These are phyloP conservation scores for Arctocebus calabarensis DNA, from an alignment of 2,797 vertebrate genomes.

Conservation along the genomic window DNA sequence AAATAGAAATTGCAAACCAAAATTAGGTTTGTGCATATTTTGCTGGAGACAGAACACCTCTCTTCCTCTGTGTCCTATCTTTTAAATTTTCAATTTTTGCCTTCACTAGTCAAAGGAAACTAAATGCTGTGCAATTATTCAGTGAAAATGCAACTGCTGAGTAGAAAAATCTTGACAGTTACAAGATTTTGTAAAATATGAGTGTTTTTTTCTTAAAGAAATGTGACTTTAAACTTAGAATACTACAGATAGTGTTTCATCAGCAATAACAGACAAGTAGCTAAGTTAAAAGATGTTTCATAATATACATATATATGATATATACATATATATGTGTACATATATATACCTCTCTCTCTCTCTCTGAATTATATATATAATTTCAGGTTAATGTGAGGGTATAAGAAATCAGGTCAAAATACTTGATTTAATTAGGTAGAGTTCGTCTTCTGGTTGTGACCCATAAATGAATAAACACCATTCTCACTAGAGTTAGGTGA, in stretches of 20 bases:
- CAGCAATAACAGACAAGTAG: not conserved
- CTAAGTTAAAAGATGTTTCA: not conserved
- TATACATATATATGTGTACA: not conserved
- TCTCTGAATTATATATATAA: no score
- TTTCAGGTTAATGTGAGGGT: no score
- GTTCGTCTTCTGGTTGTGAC: no score
- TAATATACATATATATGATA: not conserved
- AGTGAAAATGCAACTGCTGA: constrained; percentile 53
- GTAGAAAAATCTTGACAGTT: constrained; percentile 25
- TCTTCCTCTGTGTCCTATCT: constrained; percentile 31
- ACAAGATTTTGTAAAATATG: constrained; percentile 34
- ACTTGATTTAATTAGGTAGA: no score
- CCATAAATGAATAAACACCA: no score
- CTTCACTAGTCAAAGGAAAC: constrained; percentile 69
- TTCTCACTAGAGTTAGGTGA: no score
- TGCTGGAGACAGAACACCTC: constrained; percentile 43
- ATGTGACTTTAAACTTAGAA: not conserved
- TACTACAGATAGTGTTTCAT: not conserved
- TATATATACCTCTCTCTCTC: no score
- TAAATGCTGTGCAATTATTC: constrained; percentile 54
- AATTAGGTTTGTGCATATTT: constrained; percentile 76
- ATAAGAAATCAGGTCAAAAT: no score
- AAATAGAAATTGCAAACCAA: constrained; percentile 71
- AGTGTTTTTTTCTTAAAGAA: not conserved
- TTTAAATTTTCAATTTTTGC: constrained; percentile 76